These are phyloP conservation scores for Protaetia brevitarsis DNA, from an alignment of 1,140 invertebrate species.

Conservation along the genomic window DNA sequence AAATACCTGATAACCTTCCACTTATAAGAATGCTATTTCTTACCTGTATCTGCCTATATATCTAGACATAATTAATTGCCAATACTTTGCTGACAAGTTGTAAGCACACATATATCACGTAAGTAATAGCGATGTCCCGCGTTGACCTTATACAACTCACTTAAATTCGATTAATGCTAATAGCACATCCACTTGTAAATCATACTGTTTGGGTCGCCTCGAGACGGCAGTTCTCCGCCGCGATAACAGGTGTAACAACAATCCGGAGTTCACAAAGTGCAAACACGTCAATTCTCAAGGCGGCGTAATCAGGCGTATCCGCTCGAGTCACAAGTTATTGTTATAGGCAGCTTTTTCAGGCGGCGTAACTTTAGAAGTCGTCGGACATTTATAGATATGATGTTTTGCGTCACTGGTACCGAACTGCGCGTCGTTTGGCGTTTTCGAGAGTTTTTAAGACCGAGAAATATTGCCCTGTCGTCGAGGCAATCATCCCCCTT, in stretches of 20 bases:
- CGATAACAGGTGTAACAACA: neutral
- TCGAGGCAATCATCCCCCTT: constrained; percentile 31
- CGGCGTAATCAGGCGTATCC: constrained; percentile 22
- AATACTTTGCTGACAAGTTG: too few relatives aligned
- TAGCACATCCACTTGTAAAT: neutral
- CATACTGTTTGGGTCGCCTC: neutral
- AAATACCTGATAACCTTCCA: too few relatives aligned
- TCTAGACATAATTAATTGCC: too few relatives aligned
- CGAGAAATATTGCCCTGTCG: constrained; percentile 18
- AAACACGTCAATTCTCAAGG: neutral
- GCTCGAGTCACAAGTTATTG: constrained; percentile 18
- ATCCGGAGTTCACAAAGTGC: neutral
- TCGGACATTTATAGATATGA: constrained; percentile 32
- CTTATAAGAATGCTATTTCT: too few relatives aligned
- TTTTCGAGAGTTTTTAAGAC: neutral
- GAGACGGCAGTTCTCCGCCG: neutral
- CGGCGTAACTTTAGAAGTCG: constrained; percentile 31
- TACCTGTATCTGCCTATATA: too few relatives aligned
- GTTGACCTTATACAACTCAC: too few relatives aligned
- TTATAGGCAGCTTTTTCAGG: constrained; percentile 24
- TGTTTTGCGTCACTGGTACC: neutral
- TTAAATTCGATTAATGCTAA: too few relatives aligned
- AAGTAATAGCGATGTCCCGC: too few relatives aligned
- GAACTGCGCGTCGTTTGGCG: constrained; percentile 6
- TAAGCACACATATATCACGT: too few relatives aligned